Conservation (phyloP, 2,888 invertebrate genomes). For the Cacoxenus indagator region DNA sequence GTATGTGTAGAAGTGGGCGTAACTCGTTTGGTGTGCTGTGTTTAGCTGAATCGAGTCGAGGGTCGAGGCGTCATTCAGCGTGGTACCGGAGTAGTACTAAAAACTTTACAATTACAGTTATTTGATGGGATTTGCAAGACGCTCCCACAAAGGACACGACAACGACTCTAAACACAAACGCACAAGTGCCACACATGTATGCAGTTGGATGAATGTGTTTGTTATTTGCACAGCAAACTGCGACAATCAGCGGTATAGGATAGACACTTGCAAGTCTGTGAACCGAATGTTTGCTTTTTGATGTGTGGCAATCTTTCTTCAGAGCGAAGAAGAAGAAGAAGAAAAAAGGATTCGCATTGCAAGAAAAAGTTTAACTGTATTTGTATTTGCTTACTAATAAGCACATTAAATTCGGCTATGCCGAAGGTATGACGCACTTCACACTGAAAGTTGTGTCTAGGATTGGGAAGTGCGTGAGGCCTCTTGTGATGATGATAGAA, state of each 20-base stretch:
- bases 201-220: neutral
- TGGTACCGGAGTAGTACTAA: too few species aligned
- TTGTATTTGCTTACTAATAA: too few species aligned
- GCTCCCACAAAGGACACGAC: slow-evolving; percentile 28
- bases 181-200: neutral
- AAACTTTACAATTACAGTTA: slow-evolving; percentile 64
- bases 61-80: neutral
- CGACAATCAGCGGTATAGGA: neutral
- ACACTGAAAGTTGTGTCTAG: too few species aligned
- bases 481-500: too few species aligned
- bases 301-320: too few species aligned
- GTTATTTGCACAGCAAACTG: neutral
- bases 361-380: too few species aligned
- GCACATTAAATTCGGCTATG: too few species aligned
- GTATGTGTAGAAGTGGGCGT: neutral
- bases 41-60: neutral
- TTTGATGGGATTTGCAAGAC: slow-evolving; percentile 57
- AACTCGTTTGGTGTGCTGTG: neutral
- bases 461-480: too few species aligned
- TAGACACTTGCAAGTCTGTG: neutral
- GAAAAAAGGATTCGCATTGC: too few species aligned
- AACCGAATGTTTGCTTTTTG: too few species aligned
- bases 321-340: too few species aligned
- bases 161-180: neutral
- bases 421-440: too few species aligned